A percentile compares a stretch with the other conserved stretches of the same genome.
Conservation (phyloP, 2,888 invertebrate species). For the Dynastes grantii region DNA sequence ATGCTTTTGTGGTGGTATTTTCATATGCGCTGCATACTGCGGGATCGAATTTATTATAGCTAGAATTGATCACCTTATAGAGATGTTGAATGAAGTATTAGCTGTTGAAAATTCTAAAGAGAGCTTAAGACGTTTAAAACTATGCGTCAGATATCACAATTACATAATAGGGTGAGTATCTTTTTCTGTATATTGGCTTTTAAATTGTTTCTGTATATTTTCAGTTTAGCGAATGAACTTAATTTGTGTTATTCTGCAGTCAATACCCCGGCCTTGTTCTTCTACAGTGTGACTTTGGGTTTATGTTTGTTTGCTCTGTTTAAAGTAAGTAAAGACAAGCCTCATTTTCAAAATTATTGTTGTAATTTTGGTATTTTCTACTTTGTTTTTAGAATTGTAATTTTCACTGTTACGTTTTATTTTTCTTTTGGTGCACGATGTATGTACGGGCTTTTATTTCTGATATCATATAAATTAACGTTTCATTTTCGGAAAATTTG, state of each 20-base stretch:
- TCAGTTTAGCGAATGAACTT: not conserved
- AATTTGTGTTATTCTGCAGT: not conserved
- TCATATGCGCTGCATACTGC: not conserved
- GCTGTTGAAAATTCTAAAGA: not conserved
- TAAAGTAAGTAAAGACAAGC: not conserved
- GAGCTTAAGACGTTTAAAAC: not conserved
- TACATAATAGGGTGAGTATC: too few relatives aligned
- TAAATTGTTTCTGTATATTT: not conserved
- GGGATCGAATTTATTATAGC: not conserved
- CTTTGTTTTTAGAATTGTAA: too few relatives aligned
- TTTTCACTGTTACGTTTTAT: too few relatives aligned
- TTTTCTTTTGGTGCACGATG: too few relatives aligned
- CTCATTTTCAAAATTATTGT: too few relatives aligned
- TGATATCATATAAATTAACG: too few relatives aligned
- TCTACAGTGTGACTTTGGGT: constrained; percentile 6
- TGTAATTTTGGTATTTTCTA: too few relatives aligned
- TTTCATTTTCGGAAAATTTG: too few relatives aligned
- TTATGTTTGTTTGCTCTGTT: not conserved
- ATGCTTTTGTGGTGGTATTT: too few relatives aligned
- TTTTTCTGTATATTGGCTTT: not conserved
- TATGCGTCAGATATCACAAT: not conserved
- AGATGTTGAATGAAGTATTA: not conserved
- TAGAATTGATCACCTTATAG: not conserved
- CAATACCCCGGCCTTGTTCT: not conserved
- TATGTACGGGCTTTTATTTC: too few relatives aligned